phyloP scores from a whole-genome alignment of 2,888 invertebrate genomes.

The Machimus atricapillus region DNA sequence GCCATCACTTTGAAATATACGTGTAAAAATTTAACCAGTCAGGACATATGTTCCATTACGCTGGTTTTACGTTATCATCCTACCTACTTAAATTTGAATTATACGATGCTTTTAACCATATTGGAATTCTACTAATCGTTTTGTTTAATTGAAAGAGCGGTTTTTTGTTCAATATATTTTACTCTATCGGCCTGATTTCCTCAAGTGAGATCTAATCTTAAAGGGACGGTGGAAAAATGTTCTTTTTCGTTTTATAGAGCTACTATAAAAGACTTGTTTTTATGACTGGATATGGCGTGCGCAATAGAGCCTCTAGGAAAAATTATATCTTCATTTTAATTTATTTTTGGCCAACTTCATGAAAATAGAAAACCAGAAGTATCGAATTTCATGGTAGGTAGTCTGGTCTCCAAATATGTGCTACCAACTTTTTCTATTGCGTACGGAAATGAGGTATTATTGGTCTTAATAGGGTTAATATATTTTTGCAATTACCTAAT shows the following conservation, averaged over 20 bases:
- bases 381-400: no score
- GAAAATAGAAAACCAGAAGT: no score
- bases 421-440: no score
- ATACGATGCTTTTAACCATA: not conserved
- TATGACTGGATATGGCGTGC: no score
- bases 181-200: not conserved
- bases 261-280: not conserved
- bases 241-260: not conserved
- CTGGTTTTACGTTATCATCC: not conserved
- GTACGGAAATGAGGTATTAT: no score
- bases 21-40: not conserved
- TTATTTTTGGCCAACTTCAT: no score
- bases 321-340: not conserved
- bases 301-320: not conserved
- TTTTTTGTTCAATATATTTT: not conserved
- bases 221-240: no score
- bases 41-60: not conserved
- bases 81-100: not conserved
- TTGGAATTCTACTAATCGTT: not conserved
- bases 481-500: no score
- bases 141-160: not conserved
- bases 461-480: no score
- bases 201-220: no score
- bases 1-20: not conserved
- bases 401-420: no score